phyloP scores from a whole-genome alignment of 1,140 invertebrate species.

The Cotesia vestalis region DNA sequence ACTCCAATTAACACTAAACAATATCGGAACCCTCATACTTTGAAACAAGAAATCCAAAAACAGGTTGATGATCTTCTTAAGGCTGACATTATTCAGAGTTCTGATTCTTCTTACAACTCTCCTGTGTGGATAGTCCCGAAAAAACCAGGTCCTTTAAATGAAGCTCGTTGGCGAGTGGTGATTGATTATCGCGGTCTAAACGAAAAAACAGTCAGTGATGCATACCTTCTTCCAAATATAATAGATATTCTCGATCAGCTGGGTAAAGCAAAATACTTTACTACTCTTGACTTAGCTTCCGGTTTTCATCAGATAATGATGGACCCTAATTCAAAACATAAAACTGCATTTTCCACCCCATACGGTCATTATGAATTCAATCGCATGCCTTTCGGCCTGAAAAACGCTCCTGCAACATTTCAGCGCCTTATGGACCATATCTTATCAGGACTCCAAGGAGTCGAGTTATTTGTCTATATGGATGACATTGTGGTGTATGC shows the following conservation, averaged over 20 bases:
- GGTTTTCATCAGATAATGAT: slow-evolving; percentile 66
- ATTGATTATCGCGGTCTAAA: no score
- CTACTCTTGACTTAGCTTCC: slow-evolving; percentile 56
- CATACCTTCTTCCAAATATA: no score
- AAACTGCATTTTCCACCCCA: slow-evolving; percentile 58
- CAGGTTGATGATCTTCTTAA: slow-evolving; percentile 47
- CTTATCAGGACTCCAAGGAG: slow-evolving; percentile 41
- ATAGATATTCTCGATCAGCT: slow-evolving; percentile 40
- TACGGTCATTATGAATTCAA: slow-evolving; percentile 45
- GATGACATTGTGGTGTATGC: slow-evolving; percentile 60
- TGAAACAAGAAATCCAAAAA: slow-evolving; percentile 45
- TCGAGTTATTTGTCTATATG: slow-evolving; percentile 53
- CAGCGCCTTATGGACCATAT: slow-evolving; percentile 51
- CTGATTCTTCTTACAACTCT: slow-evolving; percentile 49
- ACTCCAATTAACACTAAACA: slow-evolving; percentile 38
- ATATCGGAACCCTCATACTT: slow-evolving; percentile 42
- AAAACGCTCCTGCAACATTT: slow-evolving; percentile 54
- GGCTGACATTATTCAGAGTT: slow-evolving; percentile 52
- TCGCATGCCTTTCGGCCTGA: no score
- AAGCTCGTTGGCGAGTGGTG: slow-evolving; percentile 56
- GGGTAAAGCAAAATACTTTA: slow-evolving; percentile 36
- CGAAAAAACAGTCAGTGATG: no score
- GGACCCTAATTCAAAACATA: slow-evolving; percentile 47
- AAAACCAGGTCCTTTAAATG: slow-evolving; percentile 52
- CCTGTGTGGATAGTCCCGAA: slow-evolving; percentile 56